Percentiles rank a stretch among this genome's conserved stretches.
Evolutionary conservation across 2,113 vertebrate species (phyloP).

Genomic region (Tichodroma muraria): DNA sequence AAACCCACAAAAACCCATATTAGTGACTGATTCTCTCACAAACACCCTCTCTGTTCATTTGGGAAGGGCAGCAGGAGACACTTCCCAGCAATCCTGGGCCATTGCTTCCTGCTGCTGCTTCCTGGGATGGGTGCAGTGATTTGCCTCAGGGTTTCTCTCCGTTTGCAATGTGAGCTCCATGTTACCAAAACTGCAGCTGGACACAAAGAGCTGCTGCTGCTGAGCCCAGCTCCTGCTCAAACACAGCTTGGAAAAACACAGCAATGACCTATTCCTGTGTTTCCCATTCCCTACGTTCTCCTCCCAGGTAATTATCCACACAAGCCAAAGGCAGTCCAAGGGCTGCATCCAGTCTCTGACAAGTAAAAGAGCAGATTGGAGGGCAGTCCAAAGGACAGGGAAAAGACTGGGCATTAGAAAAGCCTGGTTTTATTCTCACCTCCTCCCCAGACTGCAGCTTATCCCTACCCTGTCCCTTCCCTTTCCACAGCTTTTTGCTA

Average conservation of each 20-base stretch:
- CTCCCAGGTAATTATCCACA: not conserved
- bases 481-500: not conserved
- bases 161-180: not conserved
- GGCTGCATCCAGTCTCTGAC: not conserved
- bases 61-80: not conserved
- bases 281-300: not conserved
- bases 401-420: not conserved
- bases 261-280: not conserved
- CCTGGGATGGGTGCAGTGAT: accelerated
- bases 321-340: not conserved
- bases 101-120: too few species aligned
- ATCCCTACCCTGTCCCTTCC: not conserved
- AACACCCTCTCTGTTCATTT: not conserved
- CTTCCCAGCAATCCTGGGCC: not conserved
- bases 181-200: not conserved
- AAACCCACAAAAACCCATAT: not conserved
- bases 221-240: not conserved
- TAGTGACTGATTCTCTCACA: not conserved
- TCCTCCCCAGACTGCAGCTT: not conserved
- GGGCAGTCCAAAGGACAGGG: not conserved
- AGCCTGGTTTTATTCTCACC: not conserved
- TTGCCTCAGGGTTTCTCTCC: not conserved
- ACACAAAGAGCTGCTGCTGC: not conserved
- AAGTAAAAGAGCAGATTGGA: not conserved
- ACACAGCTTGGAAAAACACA: not conserved